These are phyloP conservation scores for Neodiprion fabricii DNA, from an alignment of 1,140 invertebrate genomes.

Conservation along the genomic window DNA sequence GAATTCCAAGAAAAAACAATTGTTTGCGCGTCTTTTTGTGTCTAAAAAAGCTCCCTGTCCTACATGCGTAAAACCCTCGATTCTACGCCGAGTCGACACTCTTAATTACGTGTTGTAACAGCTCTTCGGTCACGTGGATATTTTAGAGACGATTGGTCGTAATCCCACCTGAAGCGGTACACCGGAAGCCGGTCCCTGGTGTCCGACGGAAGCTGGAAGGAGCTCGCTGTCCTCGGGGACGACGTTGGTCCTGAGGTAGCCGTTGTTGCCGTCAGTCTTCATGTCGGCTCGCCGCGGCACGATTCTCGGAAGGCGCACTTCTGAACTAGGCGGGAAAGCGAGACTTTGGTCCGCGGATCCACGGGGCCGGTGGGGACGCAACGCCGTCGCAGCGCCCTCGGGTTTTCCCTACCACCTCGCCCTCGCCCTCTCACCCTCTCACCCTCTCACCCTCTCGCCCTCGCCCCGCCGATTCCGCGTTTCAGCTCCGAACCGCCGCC, in stretches of 20 bases:
- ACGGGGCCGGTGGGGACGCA: not conserved
- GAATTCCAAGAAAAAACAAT: no score
- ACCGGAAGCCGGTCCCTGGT: slow-evolving; percentile 28
- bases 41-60: no score
- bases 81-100: no score
- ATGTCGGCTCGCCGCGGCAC: slow-evolving; percentile 22
- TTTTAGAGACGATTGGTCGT: no score
- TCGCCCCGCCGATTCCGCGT: no score
- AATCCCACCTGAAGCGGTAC: slow-evolving; percentile 46
- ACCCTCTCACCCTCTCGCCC: no score
- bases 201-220: slow-evolving; percentile 25
- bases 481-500: no score
- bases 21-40: no score
- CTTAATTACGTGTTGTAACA: no score
- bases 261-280: slow-evolving; percentile 50
- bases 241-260: slow-evolving; percentile 43
- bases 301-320: not conserved
- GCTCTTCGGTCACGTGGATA: no score
- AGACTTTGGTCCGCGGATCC: not conserved
- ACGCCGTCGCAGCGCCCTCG: not conserved
- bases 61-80: no score
- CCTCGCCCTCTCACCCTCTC: no score
- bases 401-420: not conserved
- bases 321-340: not conserved
- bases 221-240: slow-evolving; percentile 44